Evolutionary conservation across 2,113 vertebrate genomes (phyloP).

Genomic region (Xiphophorus maculatus): DNA sequence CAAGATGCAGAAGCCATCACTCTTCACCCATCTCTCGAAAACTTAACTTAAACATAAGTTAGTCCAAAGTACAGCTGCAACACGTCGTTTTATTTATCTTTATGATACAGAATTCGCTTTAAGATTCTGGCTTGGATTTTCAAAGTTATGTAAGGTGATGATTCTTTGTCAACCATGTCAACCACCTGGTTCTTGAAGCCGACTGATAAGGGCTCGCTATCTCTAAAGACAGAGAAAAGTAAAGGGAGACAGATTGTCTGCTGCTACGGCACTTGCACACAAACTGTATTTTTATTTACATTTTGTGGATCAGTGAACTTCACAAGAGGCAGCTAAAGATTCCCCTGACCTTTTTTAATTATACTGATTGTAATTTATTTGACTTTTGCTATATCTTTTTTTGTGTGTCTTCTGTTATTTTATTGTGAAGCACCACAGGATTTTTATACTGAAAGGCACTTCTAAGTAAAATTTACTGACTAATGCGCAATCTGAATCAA

Average conservation of each 20-base stretch:
- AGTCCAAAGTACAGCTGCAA: not conserved
- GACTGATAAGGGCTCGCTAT: not conserved
- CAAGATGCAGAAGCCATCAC: not conserved
- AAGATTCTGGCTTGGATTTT: not conserved
- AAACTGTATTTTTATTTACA: not conserved
- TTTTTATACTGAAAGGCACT: not conserved
- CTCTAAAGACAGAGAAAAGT: not conserved
- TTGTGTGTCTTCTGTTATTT: not conserved
- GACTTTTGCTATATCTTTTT: not conserved
- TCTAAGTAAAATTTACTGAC: not conserved
- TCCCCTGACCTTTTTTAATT: not conserved
- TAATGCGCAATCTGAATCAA: too few species aligned
- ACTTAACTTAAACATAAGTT: not conserved
- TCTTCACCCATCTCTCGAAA: not conserved
- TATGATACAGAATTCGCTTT: not conserved
- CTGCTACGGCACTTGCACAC: too few species aligned
- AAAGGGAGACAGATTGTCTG: not conserved
- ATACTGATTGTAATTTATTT: not conserved
- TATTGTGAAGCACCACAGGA: not conserved
- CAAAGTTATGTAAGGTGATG: not conserved
- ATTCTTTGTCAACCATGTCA: not conserved
- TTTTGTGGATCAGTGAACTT: not conserved
- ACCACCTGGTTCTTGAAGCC: too few species aligned
- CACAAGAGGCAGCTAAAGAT: not conserved
- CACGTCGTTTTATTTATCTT: not conserved